These are phyloP conservation scores for Petrocephalus microphthalmus DNA, from an alignment of 2,113 vertebrate species.

Conservation along the genomic window DNA sequence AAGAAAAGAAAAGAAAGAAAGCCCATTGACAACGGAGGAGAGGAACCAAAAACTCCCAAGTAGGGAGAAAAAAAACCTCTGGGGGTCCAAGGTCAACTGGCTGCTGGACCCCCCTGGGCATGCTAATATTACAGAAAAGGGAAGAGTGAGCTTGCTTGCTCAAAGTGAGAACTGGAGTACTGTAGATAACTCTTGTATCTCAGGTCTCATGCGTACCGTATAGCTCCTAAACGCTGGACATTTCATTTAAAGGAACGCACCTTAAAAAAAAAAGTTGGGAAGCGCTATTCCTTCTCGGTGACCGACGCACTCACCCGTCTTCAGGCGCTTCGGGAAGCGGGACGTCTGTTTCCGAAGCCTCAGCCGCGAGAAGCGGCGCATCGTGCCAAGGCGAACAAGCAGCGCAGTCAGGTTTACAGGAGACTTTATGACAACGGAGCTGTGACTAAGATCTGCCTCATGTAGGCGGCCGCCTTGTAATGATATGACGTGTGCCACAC, in stretches of 20 bases:
- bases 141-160: too few relatives aligned
- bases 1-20: too few relatives aligned
- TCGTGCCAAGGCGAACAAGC: background rate
- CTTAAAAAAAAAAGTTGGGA: background rate
- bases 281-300: background rate
- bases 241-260: background rate
- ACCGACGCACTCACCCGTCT: background rate
- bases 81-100: too few relatives aligned
- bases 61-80: too few relatives aligned
- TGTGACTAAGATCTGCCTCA: slow-evolving; percentile 18
- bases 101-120: too few relatives aligned
- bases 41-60: too few relatives aligned
- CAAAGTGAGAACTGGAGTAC: too few relatives aligned
- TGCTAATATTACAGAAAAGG: too few relatives aligned
- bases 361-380: background rate
- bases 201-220: background rate
- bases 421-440: background rate
- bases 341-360: background rate
- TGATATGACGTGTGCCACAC: background rate
- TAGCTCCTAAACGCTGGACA: background rate
- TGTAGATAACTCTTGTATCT: background rate
- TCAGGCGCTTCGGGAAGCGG: background rate
- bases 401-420: background rate
- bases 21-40: too few relatives aligned
- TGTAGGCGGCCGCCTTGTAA: background rate